Conservation (phyloP, 2,113 vertebrate genomes). For the Taurulus bubalis region DNA sequence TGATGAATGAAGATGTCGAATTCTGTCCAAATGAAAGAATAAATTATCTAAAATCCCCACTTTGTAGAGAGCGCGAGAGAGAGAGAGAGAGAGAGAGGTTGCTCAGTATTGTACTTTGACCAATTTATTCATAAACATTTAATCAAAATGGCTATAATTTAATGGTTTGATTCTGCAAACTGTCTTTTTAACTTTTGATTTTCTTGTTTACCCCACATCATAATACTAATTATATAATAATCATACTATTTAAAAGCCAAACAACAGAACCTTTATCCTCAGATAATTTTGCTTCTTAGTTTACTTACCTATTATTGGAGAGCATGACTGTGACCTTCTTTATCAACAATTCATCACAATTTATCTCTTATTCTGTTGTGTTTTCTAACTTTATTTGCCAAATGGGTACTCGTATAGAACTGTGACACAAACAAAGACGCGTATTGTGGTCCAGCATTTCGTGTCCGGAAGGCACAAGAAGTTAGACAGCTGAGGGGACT, state of each 20-base stretch:
- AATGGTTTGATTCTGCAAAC: constrained; percentile 88
- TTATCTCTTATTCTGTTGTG: constrained; percentile 23
- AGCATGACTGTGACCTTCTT: constrained; percentile 30
- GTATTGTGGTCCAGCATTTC: constrained; percentile 13
- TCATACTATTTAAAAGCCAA: constrained; percentile 58
- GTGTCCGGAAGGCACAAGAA: constrained; percentile 5
- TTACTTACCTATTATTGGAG: constrained; percentile 50
- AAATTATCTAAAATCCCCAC: constrained; percentile 57
- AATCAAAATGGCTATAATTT: constrained; percentile 79
- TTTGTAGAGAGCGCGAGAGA: constrained; percentile 49
- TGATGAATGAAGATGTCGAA: constrained; percentile 51
- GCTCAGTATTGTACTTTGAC: constrained; percentile 67
- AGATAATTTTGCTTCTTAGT: constrained; percentile 30
- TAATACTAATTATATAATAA: background rate
- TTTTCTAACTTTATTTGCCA: constrained; percentile 74
- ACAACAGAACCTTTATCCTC: constrained; percentile 46
- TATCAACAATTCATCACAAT: constrained; percentile 18
- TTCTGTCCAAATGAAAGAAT: constrained; percentile 50
- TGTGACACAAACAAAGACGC: constrained; percentile 42
- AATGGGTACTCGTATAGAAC: constrained; percentile 58
- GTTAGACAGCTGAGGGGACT: constrained; percentile 24
- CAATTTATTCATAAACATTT: constrained; percentile 72
- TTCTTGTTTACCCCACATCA: constrained; percentile 19
- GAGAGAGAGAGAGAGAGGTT: constrained; percentile 42
- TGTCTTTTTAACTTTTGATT: constrained; percentile 67